Percentiles rank a stretch among this genome's conserved stretches.
Evolutionary conservation across 2,113 vertebrate species (phyloP).

Genomic region (Ochotona curzoniae): DNA sequence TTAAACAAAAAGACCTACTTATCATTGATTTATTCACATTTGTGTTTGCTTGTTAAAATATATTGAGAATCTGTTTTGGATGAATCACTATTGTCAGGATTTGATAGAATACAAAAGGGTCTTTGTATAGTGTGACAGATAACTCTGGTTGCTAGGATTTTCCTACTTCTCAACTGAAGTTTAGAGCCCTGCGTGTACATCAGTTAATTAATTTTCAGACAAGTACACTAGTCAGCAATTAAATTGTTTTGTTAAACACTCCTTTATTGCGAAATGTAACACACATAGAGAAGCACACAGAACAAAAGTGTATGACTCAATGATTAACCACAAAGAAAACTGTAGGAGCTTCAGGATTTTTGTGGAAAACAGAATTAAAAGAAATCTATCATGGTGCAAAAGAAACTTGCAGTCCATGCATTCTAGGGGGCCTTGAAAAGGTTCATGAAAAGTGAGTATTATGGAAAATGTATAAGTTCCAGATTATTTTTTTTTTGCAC

Average conservation of each 20-base stretch:
- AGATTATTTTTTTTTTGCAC: too few species aligned
- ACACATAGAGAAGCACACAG: neutral
- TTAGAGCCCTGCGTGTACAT: neutral
- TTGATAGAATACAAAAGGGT: neutral
- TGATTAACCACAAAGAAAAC: neutral
- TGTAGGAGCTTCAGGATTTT: too few species aligned
- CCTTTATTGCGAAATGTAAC: neutral
- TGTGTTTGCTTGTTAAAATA: constrained; percentile 5
- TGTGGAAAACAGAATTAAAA: too few species aligned
- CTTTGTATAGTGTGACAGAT: neutral
- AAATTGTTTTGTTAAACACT: neutral
- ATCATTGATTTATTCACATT: neutral
- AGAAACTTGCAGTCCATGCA: too few species aligned
- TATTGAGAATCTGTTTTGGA: neutral
- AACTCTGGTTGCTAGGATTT: neutral
- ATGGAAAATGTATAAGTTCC: too few species aligned
- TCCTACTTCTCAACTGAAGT: neutral
- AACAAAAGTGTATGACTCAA: neutral
- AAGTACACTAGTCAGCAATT: neutral
- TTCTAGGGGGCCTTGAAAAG: too few species aligned
- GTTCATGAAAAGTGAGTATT: too few species aligned
- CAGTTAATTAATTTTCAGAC: neutral
- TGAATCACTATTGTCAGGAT: neutral
- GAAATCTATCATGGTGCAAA: too few species aligned
- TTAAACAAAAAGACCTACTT: neutral